Conservation (phyloP, 2,113 vertebrate genomes). For the Hippocampus guttulatus region DNA sequence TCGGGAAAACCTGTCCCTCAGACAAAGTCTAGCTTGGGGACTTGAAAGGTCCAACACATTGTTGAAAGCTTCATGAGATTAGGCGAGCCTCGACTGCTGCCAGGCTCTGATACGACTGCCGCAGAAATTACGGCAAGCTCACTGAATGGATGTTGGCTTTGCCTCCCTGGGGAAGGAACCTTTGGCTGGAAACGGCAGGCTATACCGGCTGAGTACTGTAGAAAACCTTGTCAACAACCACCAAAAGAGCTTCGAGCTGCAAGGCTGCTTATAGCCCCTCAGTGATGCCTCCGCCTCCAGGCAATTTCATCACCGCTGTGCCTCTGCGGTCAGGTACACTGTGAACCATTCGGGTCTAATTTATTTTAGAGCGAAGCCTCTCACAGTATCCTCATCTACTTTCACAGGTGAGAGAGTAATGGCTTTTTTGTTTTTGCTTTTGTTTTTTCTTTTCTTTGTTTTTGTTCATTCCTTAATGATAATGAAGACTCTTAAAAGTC, state of each 20-base stretch:
- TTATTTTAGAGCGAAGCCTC: conserved; percentile 40
- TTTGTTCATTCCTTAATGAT: too few species aligned
- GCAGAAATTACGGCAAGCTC: conserved; percentile 25
- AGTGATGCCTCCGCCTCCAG: conserved; percentile 33
- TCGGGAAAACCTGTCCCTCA: conserved; percentile 30
- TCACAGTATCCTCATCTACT: too few species aligned
- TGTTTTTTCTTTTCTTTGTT: too few species aligned
- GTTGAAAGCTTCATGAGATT: conserved; percentile 59
- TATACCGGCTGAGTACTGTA: conserved; percentile 27
- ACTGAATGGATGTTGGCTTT: conserved; percentile 25
- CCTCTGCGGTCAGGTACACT: conserved; percentile 34
- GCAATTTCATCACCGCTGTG: conserved; percentile 56
- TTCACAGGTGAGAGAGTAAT: not conserved
- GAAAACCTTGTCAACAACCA: conserved; percentile 23
- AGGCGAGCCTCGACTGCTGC: conserved; percentile 45
- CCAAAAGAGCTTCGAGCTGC: conserved; percentile 26
- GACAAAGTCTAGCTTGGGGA: conserved; percentile 32
- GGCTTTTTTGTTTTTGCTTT: not conserved
- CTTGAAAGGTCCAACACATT: conserved; percentile 45
- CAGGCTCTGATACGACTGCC: conserved; percentile 45
- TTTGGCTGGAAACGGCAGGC: conserved; percentile 45
- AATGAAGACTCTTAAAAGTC: too few species aligned
- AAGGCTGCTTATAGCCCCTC: conserved; percentile 20
- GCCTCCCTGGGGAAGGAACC: conserved; percentile 17
- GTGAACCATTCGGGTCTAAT: conserved; percentile 56